These are phyloP conservation scores for Notarius lentiginosus DNA, from an alignment of 2,113 vertebrate species.

Conservation along the genomic window DNA sequence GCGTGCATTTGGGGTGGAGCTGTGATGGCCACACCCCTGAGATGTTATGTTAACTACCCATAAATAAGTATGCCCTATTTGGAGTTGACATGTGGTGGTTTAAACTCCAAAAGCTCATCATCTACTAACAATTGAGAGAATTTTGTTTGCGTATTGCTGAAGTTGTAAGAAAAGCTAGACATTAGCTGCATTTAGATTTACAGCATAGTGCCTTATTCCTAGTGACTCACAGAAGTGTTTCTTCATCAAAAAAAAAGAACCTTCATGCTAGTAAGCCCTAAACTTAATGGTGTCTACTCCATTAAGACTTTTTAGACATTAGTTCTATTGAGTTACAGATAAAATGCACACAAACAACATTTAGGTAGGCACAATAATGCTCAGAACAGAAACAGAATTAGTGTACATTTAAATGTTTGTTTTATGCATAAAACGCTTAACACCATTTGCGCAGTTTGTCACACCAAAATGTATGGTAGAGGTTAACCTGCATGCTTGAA, in stretches of 20 bases:
- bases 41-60: background rate
- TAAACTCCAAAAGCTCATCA: background rate
- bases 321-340: background rate
- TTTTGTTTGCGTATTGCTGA: background rate
- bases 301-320: background rate
- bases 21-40: background rate
- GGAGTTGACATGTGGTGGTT: background rate
- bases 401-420: background rate
- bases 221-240: background rate
- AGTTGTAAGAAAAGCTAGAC: background rate
- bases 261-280: background rate
- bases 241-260: background rate
- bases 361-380: constrained; percentile 31
- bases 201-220: background rate
- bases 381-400: constrained; percentile 5
- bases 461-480: background rate
- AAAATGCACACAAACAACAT: background rate
- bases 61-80: background rate
- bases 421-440: background rate
- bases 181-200: background rate
- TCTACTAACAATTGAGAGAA: background rate
- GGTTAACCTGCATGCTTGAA: constrained; percentile 19
- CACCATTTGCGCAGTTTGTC: background rate
- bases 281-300: background rate
- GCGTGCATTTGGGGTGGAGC: no score